phyloP scores from a whole-genome alignment of 2,113 vertebrate genomes.

The Pseudorectes ferrugineus region DNA sequence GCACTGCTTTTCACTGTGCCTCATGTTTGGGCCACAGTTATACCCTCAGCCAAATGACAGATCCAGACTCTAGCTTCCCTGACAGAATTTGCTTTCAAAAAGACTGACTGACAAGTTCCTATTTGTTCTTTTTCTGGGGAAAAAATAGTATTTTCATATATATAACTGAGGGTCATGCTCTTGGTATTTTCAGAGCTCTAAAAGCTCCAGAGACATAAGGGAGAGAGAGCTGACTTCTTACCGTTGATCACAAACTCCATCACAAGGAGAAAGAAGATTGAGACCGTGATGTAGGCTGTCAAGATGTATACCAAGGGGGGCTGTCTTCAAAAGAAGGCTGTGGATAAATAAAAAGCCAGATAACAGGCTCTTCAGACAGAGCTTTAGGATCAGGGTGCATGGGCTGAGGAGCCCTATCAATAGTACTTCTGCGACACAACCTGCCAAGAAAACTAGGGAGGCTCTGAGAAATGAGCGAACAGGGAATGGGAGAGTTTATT shows the following conservation, averaged over 20 bases:
- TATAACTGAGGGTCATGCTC: slow-evolving; percentile 52
- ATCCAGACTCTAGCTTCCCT: slow-evolving; percentile 2
- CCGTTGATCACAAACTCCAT: slow-evolving; percentile 53
- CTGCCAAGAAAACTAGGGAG: slow-evolving; percentile 18
- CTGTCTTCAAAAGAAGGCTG: slow-evolving; percentile 29
- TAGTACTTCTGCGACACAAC: slow-evolving; percentile 10
- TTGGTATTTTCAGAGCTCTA: slow-evolving; percentile 68
- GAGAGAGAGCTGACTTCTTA: slow-evolving; percentile 62
- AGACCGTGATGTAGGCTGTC: slow-evolving; percentile 53
- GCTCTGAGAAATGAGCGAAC: slow-evolving; percentile 17
- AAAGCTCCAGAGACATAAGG: slow-evolving; percentile 55
- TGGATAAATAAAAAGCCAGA: slow-evolving; percentile 45
- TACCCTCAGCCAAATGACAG: slow-evolving; percentile 1
- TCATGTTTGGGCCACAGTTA: background rate
- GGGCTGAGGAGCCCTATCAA: slow-evolving; percentile 35
- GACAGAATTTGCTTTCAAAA: slow-evolving; percentile 44
- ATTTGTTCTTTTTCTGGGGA: slow-evolving; percentile 31
- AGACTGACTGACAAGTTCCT: slow-evolving; percentile 63
- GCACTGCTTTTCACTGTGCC: background rate
- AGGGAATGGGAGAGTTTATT: slow-evolving; percentile 17
- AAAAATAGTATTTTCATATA: background rate
- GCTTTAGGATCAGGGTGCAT: background rate
- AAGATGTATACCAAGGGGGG: slow-evolving; percentile 32
- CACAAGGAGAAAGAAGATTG: slow-evolving; percentile 37
- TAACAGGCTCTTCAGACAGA: background rate